A percentile compares a stretch with the other conserved stretches of the same genome.
Evolutionary conservation across 2,113 vertebrate genomes (phyloP).

Genomic region (Jacana jacana): DNA sequence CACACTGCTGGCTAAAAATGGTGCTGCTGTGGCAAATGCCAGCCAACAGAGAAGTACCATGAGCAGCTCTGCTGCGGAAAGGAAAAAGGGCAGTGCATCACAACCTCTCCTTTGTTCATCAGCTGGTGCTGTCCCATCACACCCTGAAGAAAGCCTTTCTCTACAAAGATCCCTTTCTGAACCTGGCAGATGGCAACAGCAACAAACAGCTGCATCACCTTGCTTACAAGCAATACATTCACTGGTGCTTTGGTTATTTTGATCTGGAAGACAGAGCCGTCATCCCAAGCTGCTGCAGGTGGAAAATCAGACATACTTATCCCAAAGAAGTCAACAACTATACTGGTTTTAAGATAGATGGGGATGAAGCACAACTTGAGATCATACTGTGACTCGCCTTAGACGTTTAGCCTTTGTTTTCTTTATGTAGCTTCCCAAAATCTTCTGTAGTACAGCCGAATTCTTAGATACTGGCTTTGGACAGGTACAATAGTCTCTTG

Average conservation of each 20-base stretch:
- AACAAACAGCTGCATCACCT: conserved; percentile 64
- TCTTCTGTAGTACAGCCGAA: not conserved
- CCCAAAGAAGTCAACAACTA: conserved; percentile 69
- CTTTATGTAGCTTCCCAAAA: not conserved
- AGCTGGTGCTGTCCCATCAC: conserved; percentile 67
- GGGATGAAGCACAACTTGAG: not conserved
- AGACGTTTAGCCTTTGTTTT: not conserved
- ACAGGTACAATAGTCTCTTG: not conserved
- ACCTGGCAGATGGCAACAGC: not conserved
- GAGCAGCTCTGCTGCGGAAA: conserved; percentile 83
- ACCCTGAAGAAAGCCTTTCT: conserved; percentile 72
- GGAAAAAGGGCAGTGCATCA: conserved; percentile 64
- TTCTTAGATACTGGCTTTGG: not conserved
- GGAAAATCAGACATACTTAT: conserved; percentile 72
- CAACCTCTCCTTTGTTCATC: conserved; percentile 57
- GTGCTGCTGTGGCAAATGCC: conserved; percentile 75
- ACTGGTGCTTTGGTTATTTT: conserved; percentile 78
- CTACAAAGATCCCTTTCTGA: conserved; percentile 76
- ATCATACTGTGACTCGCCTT: not conserved
- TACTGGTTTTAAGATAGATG: conserved; percentile 41
- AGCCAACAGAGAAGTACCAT: not conserved
- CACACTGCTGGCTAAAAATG: no score
- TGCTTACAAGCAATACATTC: conserved; percentile 76
- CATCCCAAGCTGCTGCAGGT: conserved; percentile 82
- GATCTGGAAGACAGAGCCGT: conserved; percentile 60